These are phyloP conservation scores for Lochmaea capreae DNA, from an alignment of 2,888 invertebrate genomes.

Conservation along the genomic window DNA sequence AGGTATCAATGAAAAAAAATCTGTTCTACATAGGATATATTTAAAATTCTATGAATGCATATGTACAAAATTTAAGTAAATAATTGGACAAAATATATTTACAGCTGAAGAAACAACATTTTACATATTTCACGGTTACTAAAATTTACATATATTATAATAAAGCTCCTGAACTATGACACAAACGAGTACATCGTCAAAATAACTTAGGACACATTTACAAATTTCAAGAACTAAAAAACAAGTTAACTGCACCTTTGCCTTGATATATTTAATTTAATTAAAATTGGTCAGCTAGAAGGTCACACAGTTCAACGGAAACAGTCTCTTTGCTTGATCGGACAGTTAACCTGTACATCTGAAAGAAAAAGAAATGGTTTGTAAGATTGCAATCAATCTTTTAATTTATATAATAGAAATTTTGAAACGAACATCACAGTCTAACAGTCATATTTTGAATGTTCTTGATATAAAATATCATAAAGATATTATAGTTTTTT, in stretches of 20 bases:
- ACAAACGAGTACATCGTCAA: slow-evolving; percentile 37
- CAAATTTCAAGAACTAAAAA: slow-evolving; percentile 36
- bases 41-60: slow-evolving; percentile 10
- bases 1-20: slow-evolving; percentile 1
- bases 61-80: slow-evolving; percentile 17
- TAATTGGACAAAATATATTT: slow-evolving; percentile 10
- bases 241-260: slow-evolving; percentile 36
- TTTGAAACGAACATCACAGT: not conserved
- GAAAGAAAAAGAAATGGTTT: slow-evolving; percentile 60
- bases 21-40: slow-evolving; percentile 2
- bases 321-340: slow-evolving; percentile 97
- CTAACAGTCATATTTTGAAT: no score
- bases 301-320: slow-evolving; percentile 91
- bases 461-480: no score
- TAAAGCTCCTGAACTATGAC: slow-evolving; percentile 35
- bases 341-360: slow-evolving; percentile 99
- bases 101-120: slow-evolving; percentile 12
- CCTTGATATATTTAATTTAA: slow-evolving; percentile 13
- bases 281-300: slow-evolving; percentile 96
- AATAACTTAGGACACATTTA: slow-evolving; percentile 39
- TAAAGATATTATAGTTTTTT: no score
- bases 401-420: not conserved
- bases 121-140: slow-evolving; percentile 10
- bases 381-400: not conserved
- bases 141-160: slow-evolving; percentile 24